A percentile compares a stretch with the other conserved stretches of the same genome.
phyloP scores from a whole-genome alignment of 2,113 vertebrate species.

The Platysternon megacephalum region DNA sequence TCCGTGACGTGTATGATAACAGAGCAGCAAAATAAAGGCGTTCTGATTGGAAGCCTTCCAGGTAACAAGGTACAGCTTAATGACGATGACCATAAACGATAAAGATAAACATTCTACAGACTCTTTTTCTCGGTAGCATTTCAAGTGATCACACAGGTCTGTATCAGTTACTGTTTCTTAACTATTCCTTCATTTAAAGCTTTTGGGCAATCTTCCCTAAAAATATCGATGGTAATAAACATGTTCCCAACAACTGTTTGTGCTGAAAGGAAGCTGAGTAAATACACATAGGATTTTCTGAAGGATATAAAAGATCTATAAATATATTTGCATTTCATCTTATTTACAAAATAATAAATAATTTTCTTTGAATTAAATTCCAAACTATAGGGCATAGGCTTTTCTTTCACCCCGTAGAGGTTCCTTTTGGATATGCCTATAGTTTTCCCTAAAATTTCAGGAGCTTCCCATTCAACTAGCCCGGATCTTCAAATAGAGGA shows the following conservation, averaged over 20 bases:
- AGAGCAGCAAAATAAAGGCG: background rate
- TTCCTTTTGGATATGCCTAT: background rate
- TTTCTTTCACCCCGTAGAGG: background rate
- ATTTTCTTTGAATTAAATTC: background rate
- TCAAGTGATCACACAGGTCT: background rate
- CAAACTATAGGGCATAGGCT: background rate
- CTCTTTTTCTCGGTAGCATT: background rate
- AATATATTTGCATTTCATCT: background rate
- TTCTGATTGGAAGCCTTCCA: background rate
- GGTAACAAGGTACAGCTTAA: background rate
- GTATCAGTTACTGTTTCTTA: background rate
- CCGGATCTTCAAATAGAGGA: background rate
- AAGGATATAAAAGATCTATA: background rate
- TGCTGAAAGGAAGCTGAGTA: background rate
- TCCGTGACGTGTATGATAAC: background rate
- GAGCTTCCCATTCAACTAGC: background rate
- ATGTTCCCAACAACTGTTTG: accelerated
- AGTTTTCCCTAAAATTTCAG: background rate
- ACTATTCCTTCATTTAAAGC: background rate
- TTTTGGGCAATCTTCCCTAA: background rate
- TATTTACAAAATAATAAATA: background rate
- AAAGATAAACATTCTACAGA: background rate
- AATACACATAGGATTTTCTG: background rate
- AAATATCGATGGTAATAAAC: background rate
- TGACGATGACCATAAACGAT: background rate